Evolutionary conservation across 2,797 vertebrate species (phyloP).

Genomic region (Ctenopoma multispine): DNA sequence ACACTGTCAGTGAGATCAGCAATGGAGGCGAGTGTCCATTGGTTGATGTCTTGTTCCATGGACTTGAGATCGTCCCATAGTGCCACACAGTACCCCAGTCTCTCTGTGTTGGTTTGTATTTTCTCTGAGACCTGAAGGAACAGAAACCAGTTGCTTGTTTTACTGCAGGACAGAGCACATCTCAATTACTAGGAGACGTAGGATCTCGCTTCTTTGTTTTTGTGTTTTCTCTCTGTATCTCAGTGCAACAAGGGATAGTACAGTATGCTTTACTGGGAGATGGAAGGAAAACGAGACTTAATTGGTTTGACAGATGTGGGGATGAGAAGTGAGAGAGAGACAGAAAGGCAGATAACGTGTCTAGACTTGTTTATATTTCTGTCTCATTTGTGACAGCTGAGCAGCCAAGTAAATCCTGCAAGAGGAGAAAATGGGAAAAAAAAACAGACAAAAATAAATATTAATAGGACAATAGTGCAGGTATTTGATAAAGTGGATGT

Average conservation of each 20-base stretch:
- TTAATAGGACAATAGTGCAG: slow-evolving; percentile 18
- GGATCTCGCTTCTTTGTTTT: slow-evolving; percentile 46
- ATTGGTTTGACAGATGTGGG: slow-evolving; percentile 78
- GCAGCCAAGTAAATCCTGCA: slow-evolving; percentile 57
- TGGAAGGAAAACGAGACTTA: slow-evolving; percentile 55
- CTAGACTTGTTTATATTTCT: slow-evolving; percentile 80
- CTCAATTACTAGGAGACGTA: slow-evolving; percentile 53
- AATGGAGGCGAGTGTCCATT: slow-evolving; percentile 87
- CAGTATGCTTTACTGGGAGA: slow-evolving; percentile 43
- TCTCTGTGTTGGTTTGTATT: slow-evolving; percentile 89
- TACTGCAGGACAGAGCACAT: slow-evolving; percentile 24
- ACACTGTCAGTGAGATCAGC: slow-evolving; percentile 87
- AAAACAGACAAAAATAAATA: slow-evolving; percentile 46
- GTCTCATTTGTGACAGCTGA: slow-evolving; percentile 77
- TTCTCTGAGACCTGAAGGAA: slow-evolving; percentile 88
- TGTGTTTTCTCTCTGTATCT: slow-evolving; percentile 35
- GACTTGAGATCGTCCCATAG: slow-evolving; percentile 92
- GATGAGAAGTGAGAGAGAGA: slow-evolving; percentile 63
- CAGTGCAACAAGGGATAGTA: slow-evolving; percentile 41
- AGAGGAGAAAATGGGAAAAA: slow-evolving; percentile 40
- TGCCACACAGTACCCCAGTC: slow-evolving; percentile 82
- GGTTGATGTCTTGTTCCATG: slow-evolving; percentile 88
- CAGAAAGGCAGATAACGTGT: slow-evolving; percentile 73
- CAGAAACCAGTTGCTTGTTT: slow-evolving; percentile 20
- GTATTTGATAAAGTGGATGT: slow-evolving; percentile 17